Percentiles rank a stretch among this genome's conserved stretches.
Evolutionary conservation across 1,140 invertebrate species (phyloP).

Genomic region (Drosophila sulfurigaster): DNA sequence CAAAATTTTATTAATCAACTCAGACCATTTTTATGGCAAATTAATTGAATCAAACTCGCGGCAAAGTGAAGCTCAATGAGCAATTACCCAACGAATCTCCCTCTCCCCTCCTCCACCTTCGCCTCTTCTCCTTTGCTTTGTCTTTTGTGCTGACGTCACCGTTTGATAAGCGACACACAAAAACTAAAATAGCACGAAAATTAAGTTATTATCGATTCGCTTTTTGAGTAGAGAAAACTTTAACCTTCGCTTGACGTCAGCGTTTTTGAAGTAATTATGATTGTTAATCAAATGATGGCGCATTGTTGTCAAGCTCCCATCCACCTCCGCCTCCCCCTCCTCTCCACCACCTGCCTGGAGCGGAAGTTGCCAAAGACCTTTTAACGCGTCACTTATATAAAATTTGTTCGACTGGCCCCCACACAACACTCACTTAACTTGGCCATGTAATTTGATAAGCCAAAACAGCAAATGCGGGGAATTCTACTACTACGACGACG

Average conservation of each 20-base stretch:
- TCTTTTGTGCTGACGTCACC: slow-evolving; percentile 60
- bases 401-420: background rate
- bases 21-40: slow-evolving; percentile 56
- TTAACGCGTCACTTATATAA: slow-evolving; percentile 61
- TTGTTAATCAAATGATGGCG: slow-evolving; percentile 74
- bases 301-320: background rate
- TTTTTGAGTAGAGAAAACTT: slow-evolving; percentile 13
- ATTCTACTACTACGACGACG: too few species aligned
- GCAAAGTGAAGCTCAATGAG: slow-evolving; percentile 63
- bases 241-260: slow-evolving; percentile 62
- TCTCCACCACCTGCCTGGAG: background rate
- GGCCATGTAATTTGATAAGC: slow-evolving; percentile 81
- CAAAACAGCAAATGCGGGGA: slow-evolving; percentile 15
- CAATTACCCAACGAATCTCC: slow-evolving; percentile 54
- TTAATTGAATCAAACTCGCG: slow-evolving; percentile 72
- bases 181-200: slow-evolving; percentile 64
- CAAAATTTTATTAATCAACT: slow-evolving; percentile 52
- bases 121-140: background rate
- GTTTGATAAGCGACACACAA: slow-evolving; percentile 56
- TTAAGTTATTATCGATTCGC: slow-evolving; percentile 78
- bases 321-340: background rate
- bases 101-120: background rate
- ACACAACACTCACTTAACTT: slow-evolving; percentile 39
- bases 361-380: slow-evolving; percentile 73
- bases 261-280: slow-evolving; percentile 62